Base-by-base conservation (phyloP, 2,113 vertebrate species). In the Eulemur rufifrons region DNA sequence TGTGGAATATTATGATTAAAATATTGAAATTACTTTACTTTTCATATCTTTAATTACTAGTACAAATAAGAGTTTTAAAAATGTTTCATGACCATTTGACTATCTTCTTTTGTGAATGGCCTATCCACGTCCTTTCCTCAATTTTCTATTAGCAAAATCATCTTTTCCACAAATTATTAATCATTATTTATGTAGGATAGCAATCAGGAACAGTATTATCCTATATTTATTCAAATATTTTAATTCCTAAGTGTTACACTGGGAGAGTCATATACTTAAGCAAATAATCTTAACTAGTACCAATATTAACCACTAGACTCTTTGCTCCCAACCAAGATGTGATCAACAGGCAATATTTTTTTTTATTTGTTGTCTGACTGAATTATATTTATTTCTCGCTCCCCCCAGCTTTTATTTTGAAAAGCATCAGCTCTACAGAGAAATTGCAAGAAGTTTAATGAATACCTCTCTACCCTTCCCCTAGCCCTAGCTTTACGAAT, bases 391-490 rank as follows among this genome's bases (percentile, higher is more conserved):
- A 66, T 66, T 96, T 94, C 71, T 81, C 64, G 25, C 56, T 59
- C 11, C 80, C 86, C 47, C 29, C 64, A 17, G 21, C 54, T 91
- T 86, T 93, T 94, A 59, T 39, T 97, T 91, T 45, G 21, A 82
- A 61, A 91, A 78, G 9, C 81, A 63, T 76, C 39, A 64, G n/a
- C 52, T 42, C 61, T 37, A 68, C 25, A 66, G 12, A 89, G 6
- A 89, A 96, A 73, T 84, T 54, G n/a, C n/a, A 82, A 71, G 66
- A 85, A 81, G 86, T 76, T 97, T 95, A 97, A 93, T 96, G 56
- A 97, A 29, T 95, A 96, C 45, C 93, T 96, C 32, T 74, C 15
- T 86, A 86, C 50, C 86, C 93, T 97, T 97, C 91, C 94, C 96
- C 85, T 78, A 47, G 23, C 94, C 96, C 85, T 78, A 47, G 23